These are phyloP conservation scores for Eleutherodactylus coqui DNA, from an alignment of 2,797 vertebrate species.

Conservation along the genomic window DNA sequence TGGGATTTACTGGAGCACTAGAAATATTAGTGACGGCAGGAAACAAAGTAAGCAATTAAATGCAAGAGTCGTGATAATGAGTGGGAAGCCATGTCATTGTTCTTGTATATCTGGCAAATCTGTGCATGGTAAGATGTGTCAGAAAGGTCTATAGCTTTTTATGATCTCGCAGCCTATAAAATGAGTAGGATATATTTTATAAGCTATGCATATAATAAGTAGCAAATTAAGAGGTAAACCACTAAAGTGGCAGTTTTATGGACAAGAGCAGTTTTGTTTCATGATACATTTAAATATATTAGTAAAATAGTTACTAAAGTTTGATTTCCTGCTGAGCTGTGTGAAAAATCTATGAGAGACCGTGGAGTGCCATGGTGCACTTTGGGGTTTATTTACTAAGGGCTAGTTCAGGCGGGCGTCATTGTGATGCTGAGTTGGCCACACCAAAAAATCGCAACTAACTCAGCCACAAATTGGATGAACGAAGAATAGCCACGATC, in stretches of 20 bases:
- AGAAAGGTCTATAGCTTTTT: background rate
- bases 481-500: too few species aligned
- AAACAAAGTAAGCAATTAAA: constrained; percentile 58
- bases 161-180: background rate
- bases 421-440: too few species aligned
- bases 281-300: background rate
- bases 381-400: too few species aligned
- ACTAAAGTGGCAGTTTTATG: background rate
- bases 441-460: too few species aligned
- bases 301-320: background rate
- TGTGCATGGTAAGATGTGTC: background rate
- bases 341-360: background rate
- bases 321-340: background rate
- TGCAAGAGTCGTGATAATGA: constrained; percentile 45
- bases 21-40: constrained; percentile 53
- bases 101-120: constrained; percentile 9
- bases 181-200: background rate
- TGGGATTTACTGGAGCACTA: constrained; percentile 50
- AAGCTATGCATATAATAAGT: background rate
- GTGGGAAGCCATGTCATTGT: constrained; percentile 29
- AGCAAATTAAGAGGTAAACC: background rate
- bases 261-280: background rate
- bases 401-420: too few species aligned
- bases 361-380: background rate
- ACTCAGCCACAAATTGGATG: too few species aligned